phyloP scores from a whole-genome alignment of 1,140 invertebrate species.

The Cydia amplana region DNA sequence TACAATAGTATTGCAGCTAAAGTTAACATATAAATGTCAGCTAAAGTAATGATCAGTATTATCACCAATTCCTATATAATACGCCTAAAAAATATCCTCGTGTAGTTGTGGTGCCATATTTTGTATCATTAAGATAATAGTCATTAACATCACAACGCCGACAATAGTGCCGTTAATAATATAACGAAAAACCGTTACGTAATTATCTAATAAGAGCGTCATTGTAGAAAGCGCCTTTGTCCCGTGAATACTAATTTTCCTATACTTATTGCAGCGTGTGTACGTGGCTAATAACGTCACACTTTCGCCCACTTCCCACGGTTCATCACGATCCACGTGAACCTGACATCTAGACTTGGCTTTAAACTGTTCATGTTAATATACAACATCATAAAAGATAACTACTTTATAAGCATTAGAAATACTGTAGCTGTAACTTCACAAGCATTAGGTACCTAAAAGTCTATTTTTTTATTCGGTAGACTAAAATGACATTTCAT shows the following conservation, averaged over 20 bases:
- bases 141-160: conserved; percentile 8
- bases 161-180: conserved; percentile 33
- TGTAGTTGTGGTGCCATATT: background rate
- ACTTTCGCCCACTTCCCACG: conserved; percentile 31
- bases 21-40: background rate
- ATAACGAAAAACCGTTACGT: conserved; percentile 34
- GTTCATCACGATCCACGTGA: conserved; percentile 10
- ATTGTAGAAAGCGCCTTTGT: conserved; percentile 32
- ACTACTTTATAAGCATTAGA: too few species aligned
- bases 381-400: too few species aligned
- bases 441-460: too few species aligned
- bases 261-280: conserved; percentile 12
- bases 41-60: background rate
- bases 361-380: background rate
- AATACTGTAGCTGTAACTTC: too few species aligned
- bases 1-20: too few species aligned
- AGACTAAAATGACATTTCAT: too few species aligned
- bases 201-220: conserved; percentile 32
- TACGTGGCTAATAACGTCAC: conserved; percentile 21
- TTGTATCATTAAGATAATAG: conserved; percentile 8
- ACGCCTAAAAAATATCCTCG: background rate
- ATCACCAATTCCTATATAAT: background rate
- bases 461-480: too few species aligned
- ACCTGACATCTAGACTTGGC: background rate
- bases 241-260: conserved; percentile 37